Conservation (phyloP, 2,113 vertebrate genomes). For the Pelusios castaneus region DNA sequence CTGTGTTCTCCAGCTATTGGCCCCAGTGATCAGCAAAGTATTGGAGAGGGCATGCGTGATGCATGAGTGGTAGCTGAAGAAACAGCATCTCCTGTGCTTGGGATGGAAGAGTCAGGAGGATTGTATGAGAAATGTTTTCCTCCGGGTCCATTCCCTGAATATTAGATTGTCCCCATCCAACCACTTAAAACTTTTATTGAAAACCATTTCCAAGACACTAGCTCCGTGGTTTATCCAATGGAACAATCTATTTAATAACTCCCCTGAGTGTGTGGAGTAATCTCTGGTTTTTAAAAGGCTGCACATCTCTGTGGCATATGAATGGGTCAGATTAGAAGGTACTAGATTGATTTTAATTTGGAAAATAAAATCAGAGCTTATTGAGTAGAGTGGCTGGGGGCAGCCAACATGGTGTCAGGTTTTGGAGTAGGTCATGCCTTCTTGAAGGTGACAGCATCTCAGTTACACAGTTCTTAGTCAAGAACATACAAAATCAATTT, state of each 20-base stretch:
- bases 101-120: neutral
- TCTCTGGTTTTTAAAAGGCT: neutral
- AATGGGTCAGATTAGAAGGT: rapidly evolving
- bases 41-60: neutral
- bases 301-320: neutral
- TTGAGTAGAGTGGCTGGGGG: neutral
- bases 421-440: neutral
- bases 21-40: neutral
- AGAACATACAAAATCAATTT: neutral
- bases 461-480: rapidly evolving
- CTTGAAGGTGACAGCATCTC: neutral
- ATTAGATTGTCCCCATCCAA: neutral
- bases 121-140: neutral
- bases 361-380: neutral
- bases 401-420: neutral
- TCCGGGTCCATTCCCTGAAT: neutral
- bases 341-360: neutral
- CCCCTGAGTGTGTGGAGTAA: rapidly evolving
- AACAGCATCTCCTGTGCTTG: rapidly evolving
- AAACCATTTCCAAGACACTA: neutral
- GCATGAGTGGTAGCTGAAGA: neutral
- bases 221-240: neutral
- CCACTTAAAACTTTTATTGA: neutral
- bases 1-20: no score
- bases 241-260: rapidly evolving